These are phyloP conservation scores for Odontophorus gujanensis DNA, from an alignment of 2,113 vertebrate genomes.

Conservation along the genomic window DNA sequence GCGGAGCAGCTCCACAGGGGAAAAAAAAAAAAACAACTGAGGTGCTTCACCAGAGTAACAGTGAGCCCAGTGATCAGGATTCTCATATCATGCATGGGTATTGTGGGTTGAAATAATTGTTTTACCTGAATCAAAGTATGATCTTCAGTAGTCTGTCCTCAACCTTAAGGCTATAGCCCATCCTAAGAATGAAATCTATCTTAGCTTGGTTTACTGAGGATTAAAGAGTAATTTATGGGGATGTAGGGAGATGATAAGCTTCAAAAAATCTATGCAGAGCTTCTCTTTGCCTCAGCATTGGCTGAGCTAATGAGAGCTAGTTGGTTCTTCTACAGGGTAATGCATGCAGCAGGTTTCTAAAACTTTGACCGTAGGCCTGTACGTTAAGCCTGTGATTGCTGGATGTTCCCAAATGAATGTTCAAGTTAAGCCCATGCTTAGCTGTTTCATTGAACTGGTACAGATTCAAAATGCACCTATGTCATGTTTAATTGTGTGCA, in stretches of 20 bases:
- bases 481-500: background rate
- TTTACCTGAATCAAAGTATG: no score
- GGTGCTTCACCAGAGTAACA: background rate
- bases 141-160: background rate
- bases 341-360: no score
- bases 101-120: background rate
- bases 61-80: accelerated
- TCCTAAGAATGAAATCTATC: background rate
- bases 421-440: background rate
- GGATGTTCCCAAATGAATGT: background rate
- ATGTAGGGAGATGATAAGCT: background rate
- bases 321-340: accelerated
- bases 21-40: background rate
- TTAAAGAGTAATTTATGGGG: background rate
- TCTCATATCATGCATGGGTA: background rate
- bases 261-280: no score
- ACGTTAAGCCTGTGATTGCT: background rate
- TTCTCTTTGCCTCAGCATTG: accelerated
- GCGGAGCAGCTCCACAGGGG: background rate
- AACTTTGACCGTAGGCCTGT: background rate
- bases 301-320: background rate
- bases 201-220: background rate
- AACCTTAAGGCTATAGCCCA: background rate
- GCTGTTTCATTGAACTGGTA: background rate
- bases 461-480: background rate